phyloP scores from a whole-genome alignment of 2,888 invertebrate genomes.

The Beris chalybata region DNA sequence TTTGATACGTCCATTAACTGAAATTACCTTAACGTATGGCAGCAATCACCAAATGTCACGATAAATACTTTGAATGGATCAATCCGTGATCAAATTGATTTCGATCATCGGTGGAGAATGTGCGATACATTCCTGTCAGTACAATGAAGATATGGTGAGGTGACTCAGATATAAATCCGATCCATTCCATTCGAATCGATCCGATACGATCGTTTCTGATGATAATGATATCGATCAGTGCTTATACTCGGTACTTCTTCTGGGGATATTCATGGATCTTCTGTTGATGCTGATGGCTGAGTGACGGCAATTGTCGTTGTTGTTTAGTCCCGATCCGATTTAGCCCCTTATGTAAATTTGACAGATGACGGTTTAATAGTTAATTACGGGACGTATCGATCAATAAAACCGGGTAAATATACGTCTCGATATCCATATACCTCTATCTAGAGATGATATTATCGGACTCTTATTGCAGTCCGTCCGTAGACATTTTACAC shows the following conservation, averaged over 20 bases:
- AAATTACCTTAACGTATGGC: neutral
- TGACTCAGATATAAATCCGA: no score
- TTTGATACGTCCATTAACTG: conserved; percentile 14
- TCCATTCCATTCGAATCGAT: no score
- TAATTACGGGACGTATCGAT: conserved; percentile 10
- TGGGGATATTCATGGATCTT: no score
- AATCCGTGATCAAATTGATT: conserved; percentile 2
- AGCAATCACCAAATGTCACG: conserved; percentile 2
- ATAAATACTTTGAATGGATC: conserved; percentile 8
- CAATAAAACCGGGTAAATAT: neutral
- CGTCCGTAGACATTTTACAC: no score
- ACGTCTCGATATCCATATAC: no score
- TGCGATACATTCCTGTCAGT: no score
- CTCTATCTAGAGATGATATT: no score
- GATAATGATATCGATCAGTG: no score
- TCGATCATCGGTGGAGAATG: neutral
- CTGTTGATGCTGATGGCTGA: neutral
- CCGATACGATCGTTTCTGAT: no score
- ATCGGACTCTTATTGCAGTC: no score
- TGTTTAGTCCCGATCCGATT: conserved; percentile 24
- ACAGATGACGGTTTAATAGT: conserved; percentile 28
- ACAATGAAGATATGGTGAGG: no score
- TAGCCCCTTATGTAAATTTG: conserved; percentile 17
- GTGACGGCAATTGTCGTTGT: conserved; percentile 28
- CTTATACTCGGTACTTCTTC: no score